These are phyloP conservation scores for Halcyon senegalensis DNA, from an alignment of 2,113 vertebrate genomes.

Conservation along the genomic window DNA sequence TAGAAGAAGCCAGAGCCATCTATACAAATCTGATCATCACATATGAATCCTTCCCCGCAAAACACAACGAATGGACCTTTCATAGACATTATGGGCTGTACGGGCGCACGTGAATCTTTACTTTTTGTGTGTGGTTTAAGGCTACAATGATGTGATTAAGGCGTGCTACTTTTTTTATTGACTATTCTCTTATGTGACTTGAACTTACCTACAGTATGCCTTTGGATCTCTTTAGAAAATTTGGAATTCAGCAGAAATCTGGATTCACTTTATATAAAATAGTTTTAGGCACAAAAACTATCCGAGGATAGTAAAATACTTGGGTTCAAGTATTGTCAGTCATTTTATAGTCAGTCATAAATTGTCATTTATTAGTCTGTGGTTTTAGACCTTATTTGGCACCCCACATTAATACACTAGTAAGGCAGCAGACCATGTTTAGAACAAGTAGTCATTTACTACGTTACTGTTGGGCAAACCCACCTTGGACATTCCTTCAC, in stretches of 20 bases:
- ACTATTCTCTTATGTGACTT: neutral
- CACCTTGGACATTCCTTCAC: neutral
- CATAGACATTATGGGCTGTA: neutral
- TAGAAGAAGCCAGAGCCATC: neutral
- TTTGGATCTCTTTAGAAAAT: neutral
- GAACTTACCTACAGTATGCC: neutral
- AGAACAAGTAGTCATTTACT: too few species aligned
- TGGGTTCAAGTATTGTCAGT: too few species aligned
- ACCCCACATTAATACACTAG: too few species aligned
- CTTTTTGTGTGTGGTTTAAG: neutral
- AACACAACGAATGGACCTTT: neutral
- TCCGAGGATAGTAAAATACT: too few species aligned
- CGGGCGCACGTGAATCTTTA: neutral
- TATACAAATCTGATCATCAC: neutral
- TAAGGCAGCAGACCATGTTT: too few species aligned
- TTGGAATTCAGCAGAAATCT: neutral
- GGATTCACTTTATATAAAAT: neutral
- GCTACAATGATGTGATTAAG: neutral
- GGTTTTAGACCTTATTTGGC: too few species aligned
- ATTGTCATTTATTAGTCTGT: too few species aligned
- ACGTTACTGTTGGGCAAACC: neutral
- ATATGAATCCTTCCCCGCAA: neutral
- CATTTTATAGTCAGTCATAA: too few species aligned
- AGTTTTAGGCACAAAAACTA: neutral
- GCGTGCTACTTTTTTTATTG: neutral